Base-by-base conservation (phyloP, 2,113 vertebrate genomes). In the Proteles cristata region DNA sequence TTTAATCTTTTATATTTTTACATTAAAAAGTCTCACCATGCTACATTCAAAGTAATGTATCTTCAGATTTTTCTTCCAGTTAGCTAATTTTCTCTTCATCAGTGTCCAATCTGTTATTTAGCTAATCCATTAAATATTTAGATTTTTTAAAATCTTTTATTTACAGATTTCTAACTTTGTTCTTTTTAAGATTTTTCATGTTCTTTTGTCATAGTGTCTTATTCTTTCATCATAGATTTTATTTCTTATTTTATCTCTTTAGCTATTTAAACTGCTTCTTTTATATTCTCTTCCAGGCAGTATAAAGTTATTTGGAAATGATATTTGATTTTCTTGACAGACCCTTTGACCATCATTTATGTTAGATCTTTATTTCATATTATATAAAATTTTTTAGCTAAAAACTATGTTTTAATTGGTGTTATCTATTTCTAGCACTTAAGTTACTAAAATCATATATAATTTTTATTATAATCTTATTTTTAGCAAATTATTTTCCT, bases 71-170 rank as follows among this genome's bases (percentile, higher is more conserved):
- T 94, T 77, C 39, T 88, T 73, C 35, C 0, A 53, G 33, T 31
- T 93, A 81, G 26, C 28, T 89, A 90, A 79, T 96, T 90, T 87
- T 85, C 71, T 61, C 58, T 69, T 94, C n/a, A 55, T 39, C 11
- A 68, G 6, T 2, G 6, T 63, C 7, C 15, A 96, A 23, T 74
- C 48, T 77, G 1, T 68, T 93, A 61, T 53, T 85, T 77, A 90
- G 68, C 28, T 12, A 86, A 90, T 39, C 26, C 11, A 45, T 4
- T 82, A 4, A 92, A 65, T 63, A 92, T 85, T 77, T 79, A 88
- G 45, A 88, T 90, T 88, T 88, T 69, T 63, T 25, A 7, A 58
- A 55, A 48, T 77, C 12, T 90, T 95, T 88, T 50, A 90, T 73
- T 96, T 97, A 5, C 23, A 84, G 11, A 88, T 74, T 95, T 95